Conservation (phyloP, 2,113 vertebrate species). For the Martes martes region DNA sequence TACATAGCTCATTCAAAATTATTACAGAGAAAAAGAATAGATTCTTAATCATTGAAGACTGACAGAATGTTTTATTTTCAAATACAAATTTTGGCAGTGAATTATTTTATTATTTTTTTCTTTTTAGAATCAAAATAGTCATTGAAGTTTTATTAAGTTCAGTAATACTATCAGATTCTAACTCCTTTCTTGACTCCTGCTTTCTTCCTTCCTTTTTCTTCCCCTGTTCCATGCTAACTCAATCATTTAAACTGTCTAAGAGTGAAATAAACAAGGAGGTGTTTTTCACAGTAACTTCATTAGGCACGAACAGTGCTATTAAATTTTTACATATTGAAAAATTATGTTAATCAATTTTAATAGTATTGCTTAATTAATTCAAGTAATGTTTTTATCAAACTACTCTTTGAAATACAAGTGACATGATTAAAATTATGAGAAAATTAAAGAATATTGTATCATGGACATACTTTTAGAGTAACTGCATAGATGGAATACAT, state of each 20-base stretch:
- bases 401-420: not conserved
- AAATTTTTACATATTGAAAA: slow-evolving; percentile 20
- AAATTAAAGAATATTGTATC: not conserved
- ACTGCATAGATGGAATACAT: not conserved
- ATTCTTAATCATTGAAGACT: not conserved
- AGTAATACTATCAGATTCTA: not conserved
- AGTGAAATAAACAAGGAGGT: slow-evolving; percentile 10
- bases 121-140: not conserved
- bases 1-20: not conserved
- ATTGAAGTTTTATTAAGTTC: not conserved
- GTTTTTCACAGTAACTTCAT: slow-evolving; percentile 24
- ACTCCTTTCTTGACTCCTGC: slow-evolving; percentile 1
- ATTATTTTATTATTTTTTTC: not conserved
- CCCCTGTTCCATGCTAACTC: not conserved
- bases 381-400: not conserved
- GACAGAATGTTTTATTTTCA: not conserved
- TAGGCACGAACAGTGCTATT: not conserved
- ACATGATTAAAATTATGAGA: not conserved
- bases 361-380: slow-evolving; percentile 25
- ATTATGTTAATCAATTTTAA: not conserved
- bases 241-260: not conserved
- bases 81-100: not conserved
- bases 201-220: not conserved
- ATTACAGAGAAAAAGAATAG: not conserved
- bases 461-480: not conserved